Percentiles rank a stretch among this genome's conserved stretches.
phyloP scores from a whole-genome alignment of 2,113 vertebrate genomes.

The Cebidichthys violaceus region DNA sequence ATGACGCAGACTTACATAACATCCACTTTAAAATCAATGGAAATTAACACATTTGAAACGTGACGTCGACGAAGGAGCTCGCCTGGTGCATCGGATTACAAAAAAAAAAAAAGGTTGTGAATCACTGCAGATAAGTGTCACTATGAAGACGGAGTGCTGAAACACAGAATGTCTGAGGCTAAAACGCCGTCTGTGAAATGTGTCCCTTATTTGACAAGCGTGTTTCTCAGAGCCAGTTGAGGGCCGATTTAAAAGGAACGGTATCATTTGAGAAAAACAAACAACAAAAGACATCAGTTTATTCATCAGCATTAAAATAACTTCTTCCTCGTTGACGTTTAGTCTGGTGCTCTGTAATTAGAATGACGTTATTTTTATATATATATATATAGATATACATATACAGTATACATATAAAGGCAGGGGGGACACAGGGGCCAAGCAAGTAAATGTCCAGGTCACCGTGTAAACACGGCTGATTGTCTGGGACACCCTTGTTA shows the following conservation, averaged over 20 bases:
- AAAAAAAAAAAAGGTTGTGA: neutral
- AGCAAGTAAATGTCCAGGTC: constrained; percentile 73
- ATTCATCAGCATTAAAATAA: constrained; percentile 9
- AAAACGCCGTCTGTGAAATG: constrained; percentile 45
- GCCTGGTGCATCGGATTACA: neutral
- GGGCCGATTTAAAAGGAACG: constrained; percentile 3
- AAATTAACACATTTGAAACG: neutral
- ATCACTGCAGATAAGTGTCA: neutral
- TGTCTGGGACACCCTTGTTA: constrained; percentile 79
- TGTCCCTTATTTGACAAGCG: constrained; percentile 21
- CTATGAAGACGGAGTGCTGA: constrained; percentile 13
- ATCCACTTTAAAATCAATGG: neutral
- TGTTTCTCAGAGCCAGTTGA: constrained; percentile 16
- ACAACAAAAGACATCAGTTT: neutral
- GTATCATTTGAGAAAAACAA: neutral
- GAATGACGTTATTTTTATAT: constrained; percentile 9
- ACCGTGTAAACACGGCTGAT: constrained; percentile 72
- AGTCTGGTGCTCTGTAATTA: constrained; percentile 51
- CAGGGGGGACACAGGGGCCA: constrained; percentile 44
- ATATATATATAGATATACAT: neutral
- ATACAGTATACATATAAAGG: constrained; percentile 30
- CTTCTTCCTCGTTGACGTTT: neutral
- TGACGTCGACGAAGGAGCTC: neutral
- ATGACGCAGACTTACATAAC: neutral
- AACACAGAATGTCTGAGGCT: constrained; percentile 52